Percentiles rank a stretch among this genome's conserved stretches.
These are phyloP conservation scores for Capreolus pygargus DNA, from an alignment of 2,113 vertebrate genomes.

Conservation along the genomic window DNA sequence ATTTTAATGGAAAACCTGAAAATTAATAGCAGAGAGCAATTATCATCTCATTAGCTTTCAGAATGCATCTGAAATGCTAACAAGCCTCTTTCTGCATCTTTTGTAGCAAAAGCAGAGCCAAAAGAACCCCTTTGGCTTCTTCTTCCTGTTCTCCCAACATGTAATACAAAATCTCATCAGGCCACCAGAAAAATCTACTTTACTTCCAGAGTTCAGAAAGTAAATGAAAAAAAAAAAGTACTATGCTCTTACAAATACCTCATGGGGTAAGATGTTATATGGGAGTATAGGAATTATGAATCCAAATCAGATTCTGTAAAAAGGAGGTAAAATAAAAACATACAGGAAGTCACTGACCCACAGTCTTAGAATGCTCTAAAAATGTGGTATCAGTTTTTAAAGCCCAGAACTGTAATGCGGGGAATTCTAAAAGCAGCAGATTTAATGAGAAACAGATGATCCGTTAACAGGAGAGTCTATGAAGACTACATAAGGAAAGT, in stretches of 20 bases:
- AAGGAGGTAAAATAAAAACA: neutral
- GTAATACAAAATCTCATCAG: neutral
- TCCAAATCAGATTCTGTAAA: slow-evolving; percentile 30
- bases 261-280: neutral
- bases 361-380: slow-evolving; percentile 50
- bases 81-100: neutral
- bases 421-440: slow-evolving; percentile 69
- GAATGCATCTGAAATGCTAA: neutral
- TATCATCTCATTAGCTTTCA: neutral
- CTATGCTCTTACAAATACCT: neutral
- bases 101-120: neutral
- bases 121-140: neutral
- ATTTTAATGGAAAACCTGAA: neutral
- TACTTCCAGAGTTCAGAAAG: neutral
- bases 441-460: neutral
- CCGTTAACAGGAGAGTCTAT: neutral
- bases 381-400: slow-evolving; percentile 40
- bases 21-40: neutral
- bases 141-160: slow-evolving; percentile 52
- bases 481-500: neutral
- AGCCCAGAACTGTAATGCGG: slow-evolving; percentile 39
- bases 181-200: slow-evolving; percentile 28
- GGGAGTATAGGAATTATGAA: slow-evolving; percentile 45
- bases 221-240: neutral
- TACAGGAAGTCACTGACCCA: neutral